These are phyloP conservation scores for Microtus oregoni DNA, from an alignment of 2,113 vertebrate species.

Conservation along the genomic window DNA sequence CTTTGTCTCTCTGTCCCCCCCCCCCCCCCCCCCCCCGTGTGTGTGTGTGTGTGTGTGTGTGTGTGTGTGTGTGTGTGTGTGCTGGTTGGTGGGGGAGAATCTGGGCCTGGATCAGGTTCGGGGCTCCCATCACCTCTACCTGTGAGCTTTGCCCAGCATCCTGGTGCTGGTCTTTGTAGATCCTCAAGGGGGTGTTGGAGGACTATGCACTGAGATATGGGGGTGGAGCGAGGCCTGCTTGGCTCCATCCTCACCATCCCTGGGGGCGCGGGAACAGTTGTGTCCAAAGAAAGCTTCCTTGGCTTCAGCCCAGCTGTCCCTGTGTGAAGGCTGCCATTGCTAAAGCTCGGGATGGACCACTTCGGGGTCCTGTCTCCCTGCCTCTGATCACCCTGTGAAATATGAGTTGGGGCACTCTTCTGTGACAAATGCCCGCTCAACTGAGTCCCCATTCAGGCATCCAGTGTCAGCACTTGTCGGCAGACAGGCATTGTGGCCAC, in stretches of 20 bases:
- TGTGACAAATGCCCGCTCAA: constrained; percentile 78
- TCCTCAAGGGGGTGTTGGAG: constrained; percentile 62
- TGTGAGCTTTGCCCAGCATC: neutral
- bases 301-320: constrained; percentile 78
- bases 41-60: neutral
- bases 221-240: neutral
- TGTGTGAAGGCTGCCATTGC: constrained; percentile 61
- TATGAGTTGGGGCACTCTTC: constrained; percentile 80
- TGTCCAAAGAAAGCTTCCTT: constrained; percentile 69
- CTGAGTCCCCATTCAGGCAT: constrained; percentile 85
- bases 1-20: too few relatives aligned
- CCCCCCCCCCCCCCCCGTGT: accelerated
- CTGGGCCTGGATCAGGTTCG: constrained; percentile 46
- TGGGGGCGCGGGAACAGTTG: constrained; percentile 64
- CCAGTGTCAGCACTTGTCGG: constrained; percentile 83
- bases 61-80: neutral
- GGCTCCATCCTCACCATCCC: neutral
- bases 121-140: neutral
- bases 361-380: neutral
- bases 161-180: neutral
- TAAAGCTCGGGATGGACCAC: constrained; percentile 66
- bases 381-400: constrained; percentile 82
- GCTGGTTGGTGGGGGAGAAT: neutral
- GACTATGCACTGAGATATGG: neutral
- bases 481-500: constrained; percentile 81